Conservation (phyloP, 2,888 invertebrate species). For the Spodoptera littoralis region DNA sequence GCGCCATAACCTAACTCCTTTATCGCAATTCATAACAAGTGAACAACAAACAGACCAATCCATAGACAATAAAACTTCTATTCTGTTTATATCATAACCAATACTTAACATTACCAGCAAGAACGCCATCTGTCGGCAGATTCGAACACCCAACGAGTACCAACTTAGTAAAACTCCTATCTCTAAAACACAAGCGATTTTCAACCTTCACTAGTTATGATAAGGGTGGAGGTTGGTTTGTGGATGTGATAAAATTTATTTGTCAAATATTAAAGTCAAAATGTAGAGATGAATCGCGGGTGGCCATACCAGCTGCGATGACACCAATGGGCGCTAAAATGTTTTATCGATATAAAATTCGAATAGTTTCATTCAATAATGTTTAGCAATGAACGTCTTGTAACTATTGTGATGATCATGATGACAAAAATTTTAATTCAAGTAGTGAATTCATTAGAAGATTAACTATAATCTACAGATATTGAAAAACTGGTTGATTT, state of each 20-base stretch:
- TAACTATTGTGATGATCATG: too few relatives aligned
- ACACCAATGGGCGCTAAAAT: constrained; percentile 73
- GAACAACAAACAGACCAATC: constrained; percentile 73
- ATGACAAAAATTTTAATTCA: too few relatives aligned
- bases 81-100: constrained; percentile 72
- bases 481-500: too few relatives aligned
- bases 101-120: constrained; percentile 67
- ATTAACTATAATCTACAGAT: too few relatives aligned
- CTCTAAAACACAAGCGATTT: constrained; percentile 35
- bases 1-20: constrained; percentile 5
- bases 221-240: constrained; percentile 32
- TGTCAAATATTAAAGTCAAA: constrained; percentile 72
- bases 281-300: constrained; percentile 76
- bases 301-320: constrained; percentile 81
- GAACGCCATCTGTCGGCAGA: constrained; percentile 81
- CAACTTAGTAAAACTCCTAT: constrained; percentile 23
- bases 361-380: too few relatives aligned
- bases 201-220: constrained; percentile 23
- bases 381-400: too few relatives aligned
- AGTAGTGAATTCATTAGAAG: too few relatives aligned
- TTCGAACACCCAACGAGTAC: constrained; percentile 55
- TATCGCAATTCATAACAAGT: constrained; percentile 47
- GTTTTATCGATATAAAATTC: constrained; percentile 15
- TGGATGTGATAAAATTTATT: constrained; percentile 30
- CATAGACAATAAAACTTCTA: constrained; percentile 66